A percentile compares a stretch with the other conserved stretches of the same genome.
phyloP scores from a whole-genome alignment of 2,888 invertebrate species.

The Aricia artaxerxes region DNA sequence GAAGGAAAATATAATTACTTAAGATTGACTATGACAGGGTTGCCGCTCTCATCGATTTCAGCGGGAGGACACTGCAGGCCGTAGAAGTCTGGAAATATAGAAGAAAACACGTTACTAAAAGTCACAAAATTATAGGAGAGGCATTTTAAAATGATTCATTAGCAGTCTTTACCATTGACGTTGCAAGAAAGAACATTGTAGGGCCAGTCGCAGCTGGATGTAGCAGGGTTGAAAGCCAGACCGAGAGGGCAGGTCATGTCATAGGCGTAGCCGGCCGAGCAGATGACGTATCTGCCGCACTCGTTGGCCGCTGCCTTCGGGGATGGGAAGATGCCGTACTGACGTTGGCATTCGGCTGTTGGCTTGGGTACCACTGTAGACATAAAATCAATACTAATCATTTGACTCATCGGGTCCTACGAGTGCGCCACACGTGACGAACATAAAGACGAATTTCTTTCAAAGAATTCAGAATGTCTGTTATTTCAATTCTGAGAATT shows the following conservation, averaged over 20 bases:
- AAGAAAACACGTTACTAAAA: neutral
- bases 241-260: slow-evolving; percentile 87
- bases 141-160: neutral
- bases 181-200: slow-evolving; percentile 88
- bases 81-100: slow-evolving; percentile 53
- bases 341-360: slow-evolving; percentile 87
- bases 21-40: slow-evolving; percentile 50
- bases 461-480: no score
- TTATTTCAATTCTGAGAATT: neutral
- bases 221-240: slow-evolving; percentile 85
- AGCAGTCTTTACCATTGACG: slow-evolving; percentile 57
- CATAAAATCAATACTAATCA: neutral
- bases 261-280: slow-evolving; percentile 82
- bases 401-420: neutral
- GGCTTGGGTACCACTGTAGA: slow-evolving; percentile 83
- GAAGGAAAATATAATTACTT: slow-evolving; percentile 47
- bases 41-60: slow-evolving; percentile 49
- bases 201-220: slow-evolving; percentile 90
- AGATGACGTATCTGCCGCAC: slow-evolving; percentile 89
- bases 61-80: slow-evolving; percentile 57
- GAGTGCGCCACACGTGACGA: no score
- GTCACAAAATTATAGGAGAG: neutral
- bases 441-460: no score
- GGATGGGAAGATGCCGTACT: slow-evolving; percentile 86
- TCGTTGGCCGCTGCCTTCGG: slow-evolving; percentile 51